Percentiles rank a stretch among this genome's conserved stretches.
phyloP scores from a whole-genome alignment of 1,140 invertebrate species.

The Polyergus mexicanus region DNA sequence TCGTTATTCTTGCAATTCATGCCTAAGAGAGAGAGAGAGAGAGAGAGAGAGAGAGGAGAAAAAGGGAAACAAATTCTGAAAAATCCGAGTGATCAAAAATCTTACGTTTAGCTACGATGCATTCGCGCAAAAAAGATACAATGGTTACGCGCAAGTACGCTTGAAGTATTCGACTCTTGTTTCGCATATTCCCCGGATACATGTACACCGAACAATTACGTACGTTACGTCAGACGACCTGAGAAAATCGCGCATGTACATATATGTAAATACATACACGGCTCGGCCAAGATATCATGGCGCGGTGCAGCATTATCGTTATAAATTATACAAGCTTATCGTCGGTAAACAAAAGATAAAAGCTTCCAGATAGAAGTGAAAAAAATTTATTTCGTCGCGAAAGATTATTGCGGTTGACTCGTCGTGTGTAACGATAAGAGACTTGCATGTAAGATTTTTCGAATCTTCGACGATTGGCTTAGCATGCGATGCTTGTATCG shows the following conservation, averaged over 20 bases:
- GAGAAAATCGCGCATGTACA: conserved; percentile 67
- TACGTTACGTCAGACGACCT: conserved; percentile 83
- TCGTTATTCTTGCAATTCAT: neutral
- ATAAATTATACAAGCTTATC: neutral
- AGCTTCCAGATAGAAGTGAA: neutral
- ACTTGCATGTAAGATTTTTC: neutral
- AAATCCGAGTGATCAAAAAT: conserved; percentile 8
- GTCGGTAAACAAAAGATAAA: conserved; percentile 11
- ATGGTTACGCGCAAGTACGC: conserved; percentile 67
- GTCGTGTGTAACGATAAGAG: neutral
- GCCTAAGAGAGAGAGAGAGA: neutral
- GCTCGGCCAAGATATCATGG: conserved; percentile 11
- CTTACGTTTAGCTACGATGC: neutral
- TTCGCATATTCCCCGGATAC: conserved; percentile 83
- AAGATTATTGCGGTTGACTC: neutral
- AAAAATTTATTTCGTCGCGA: neutral
- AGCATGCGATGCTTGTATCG: neutral
- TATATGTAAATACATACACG: conserved; percentile 5
- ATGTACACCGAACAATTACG: conserved; percentile 85
- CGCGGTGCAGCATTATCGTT: conserved; percentile 9
- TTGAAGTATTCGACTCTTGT: conserved; percentile 75
- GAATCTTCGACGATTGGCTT: neutral
- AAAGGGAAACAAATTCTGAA: neutral
- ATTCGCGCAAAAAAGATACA: conserved; percentile 30
- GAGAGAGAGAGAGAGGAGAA: neutral